These are phyloP conservation scores for Eremophila alpestris DNA, from an alignment of 2,797 vertebrate genomes.

Conservation along the genomic window DNA sequence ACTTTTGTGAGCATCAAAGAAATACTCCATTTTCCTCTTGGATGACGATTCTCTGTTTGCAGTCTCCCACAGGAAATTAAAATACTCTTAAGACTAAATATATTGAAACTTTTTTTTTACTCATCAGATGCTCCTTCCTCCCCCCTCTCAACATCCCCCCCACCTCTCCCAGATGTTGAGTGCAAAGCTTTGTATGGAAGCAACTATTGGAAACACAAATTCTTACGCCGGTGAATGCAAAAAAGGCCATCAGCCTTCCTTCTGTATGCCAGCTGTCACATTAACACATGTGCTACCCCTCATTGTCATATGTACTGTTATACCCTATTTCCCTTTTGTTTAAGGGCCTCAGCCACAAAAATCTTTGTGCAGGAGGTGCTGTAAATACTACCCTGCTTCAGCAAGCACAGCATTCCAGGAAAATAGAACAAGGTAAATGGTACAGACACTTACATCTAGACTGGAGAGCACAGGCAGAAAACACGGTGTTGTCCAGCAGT, in stretches of 20 bases:
- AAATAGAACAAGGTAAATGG: background rate
- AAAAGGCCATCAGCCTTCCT: slow-evolving; percentile 27
- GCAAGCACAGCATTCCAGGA: background rate
- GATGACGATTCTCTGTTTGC: background rate
- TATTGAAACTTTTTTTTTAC: background rate
- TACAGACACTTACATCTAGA: background rate
- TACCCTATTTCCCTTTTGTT: background rate
- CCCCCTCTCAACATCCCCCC: too few relatives aligned
- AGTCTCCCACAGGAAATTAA: background rate
- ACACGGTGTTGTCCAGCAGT: background rate
- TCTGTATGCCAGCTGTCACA: background rate
- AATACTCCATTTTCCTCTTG: background rate
- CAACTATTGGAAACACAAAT: background rate
- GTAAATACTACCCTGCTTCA: background rate
- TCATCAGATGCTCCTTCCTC: background rate
- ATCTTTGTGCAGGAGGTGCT: background rate
- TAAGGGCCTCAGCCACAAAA: background rate
- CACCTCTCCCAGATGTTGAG: background rate
- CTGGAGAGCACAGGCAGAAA: background rate
- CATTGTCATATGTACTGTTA: background rate
- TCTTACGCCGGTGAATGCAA: background rate
- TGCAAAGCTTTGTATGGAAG: background rate
- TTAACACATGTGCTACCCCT: background rate
- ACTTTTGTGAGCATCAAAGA: background rate
- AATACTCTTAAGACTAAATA: background rate